Conservation (phyloP, 1,140 invertebrate species). For the Atta colombica region DNA sequence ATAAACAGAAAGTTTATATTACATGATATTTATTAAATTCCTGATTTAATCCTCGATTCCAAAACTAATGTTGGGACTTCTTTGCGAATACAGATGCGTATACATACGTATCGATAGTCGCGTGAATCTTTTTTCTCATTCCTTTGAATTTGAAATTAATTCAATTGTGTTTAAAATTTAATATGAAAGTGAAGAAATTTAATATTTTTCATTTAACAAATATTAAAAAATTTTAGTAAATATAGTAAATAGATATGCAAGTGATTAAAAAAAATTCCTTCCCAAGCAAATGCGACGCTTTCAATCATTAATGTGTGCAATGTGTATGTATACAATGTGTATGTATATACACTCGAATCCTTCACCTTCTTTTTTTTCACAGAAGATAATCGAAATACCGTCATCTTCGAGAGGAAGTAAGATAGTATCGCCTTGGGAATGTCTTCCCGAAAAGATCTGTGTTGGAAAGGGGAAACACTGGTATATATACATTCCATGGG, state of each 20-base stretch:
- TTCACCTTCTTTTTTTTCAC: slow-evolving; percentile 43
- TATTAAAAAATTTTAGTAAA: slow-evolving; percentile 4
- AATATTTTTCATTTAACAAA: slow-evolving; percentile 22
- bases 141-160: background rate
- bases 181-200: background rate
- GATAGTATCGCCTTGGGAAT: slow-evolving; percentile 84
- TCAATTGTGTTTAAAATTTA: background rate
- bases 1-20: slow-evolving; percentile 71
- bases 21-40: slow-evolving; percentile 37
- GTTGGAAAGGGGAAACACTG: slow-evolving; percentile 83
- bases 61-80: background rate
- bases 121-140: background rate
- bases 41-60: slow-evolving; percentile 32
- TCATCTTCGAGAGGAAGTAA: slow-evolving; percentile 82
- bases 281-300: background rate
- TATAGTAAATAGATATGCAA: background rate
- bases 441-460: slow-evolving; percentile 84
- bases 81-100: background rate
- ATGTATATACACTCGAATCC: background rate
- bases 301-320: slow-evolving; percentile 12
- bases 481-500: slow-evolving; percentile 82
- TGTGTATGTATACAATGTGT: too few species aligned
- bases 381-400: slow-evolving; percentile 80
- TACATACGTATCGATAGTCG: background rate
- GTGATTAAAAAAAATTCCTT: background rate